Evolutionary conservation across 2,888 invertebrate species (phyloP).

Genomic region (Lepidocyrtoides sp.): DNA sequence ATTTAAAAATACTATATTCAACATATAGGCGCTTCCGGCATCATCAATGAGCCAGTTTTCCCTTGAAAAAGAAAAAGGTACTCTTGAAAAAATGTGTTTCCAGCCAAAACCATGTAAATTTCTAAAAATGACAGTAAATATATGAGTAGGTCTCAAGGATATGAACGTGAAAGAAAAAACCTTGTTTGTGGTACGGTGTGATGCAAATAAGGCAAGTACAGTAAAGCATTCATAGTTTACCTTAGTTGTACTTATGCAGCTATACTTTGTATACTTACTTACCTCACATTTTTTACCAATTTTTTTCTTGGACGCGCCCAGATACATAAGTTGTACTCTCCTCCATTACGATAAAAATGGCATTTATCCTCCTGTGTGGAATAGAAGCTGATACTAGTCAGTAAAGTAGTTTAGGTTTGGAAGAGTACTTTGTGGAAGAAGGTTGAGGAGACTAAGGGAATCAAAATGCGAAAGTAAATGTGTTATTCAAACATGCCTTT

Average conservation of each 20-base stretch:
- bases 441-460: constrained; percentile 49
- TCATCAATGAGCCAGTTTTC: constrained; percentile 23
- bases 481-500: constrained; percentile 1
- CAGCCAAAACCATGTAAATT: constrained; percentile 61
- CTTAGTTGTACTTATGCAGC: neutral
- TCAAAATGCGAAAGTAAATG: constrained; percentile 54
- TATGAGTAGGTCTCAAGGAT: constrained; percentile 21
- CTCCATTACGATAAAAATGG: neutral
- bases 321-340: neutral
- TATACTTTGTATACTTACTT: neutral
- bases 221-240: neutral
- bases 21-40: neutral
- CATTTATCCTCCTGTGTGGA: neutral
- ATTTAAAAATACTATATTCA: neutral
- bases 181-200: constrained; percentile 11
- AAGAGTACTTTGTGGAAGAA: neutral
- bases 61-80: constrained; percentile 4
- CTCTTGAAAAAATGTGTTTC: constrained; percentile 37
- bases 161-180: constrained; percentile 16
- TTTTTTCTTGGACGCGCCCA: constrained; percentile 52
- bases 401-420: neutral
- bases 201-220: too few relatives aligned
- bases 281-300: neutral
- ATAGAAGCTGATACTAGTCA: neutral
- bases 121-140: constrained; percentile 62